Percentiles rank a stretch among this genome's conserved stretches.
These are phyloP conservation scores for Geophilus truncorum DNA, from an alignment of 2,888 invertebrate genomes.

Conservation along the genomic window DNA sequence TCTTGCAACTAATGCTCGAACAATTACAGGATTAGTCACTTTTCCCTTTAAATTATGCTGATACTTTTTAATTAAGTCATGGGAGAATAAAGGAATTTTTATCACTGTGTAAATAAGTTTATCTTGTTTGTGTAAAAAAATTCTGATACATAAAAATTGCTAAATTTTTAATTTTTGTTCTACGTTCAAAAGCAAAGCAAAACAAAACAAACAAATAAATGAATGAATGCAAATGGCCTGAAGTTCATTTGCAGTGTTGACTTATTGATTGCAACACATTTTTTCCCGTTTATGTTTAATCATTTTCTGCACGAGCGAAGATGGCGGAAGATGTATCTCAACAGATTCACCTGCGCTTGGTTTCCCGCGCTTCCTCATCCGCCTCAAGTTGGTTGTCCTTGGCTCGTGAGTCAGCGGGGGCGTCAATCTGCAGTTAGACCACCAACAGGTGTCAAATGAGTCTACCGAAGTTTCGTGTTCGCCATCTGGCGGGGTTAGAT, in stretches of 20 bases:
- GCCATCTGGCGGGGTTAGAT: background rate
- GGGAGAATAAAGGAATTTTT: no score
- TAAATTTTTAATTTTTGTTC: background rate
- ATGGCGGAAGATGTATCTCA: slow-evolving; percentile 3
- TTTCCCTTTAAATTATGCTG: no score
- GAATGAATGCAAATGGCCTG: background rate
- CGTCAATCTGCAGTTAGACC: slow-evolving; percentile 10
- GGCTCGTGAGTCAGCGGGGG: slow-evolving; percentile 21
- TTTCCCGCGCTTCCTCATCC: slow-evolving; percentile 27
- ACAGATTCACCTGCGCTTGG: slow-evolving; percentile 13
- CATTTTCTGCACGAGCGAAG: background rate
- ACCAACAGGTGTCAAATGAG: slow-evolving; percentile 19
- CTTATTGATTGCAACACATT: background rate
- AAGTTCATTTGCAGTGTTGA: background rate
- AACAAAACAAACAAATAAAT: no score
- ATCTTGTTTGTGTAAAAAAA: no score
- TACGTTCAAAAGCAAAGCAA: background rate
- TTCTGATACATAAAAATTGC: no score
- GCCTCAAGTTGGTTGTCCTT: slow-evolving; percentile 25
- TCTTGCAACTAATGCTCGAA: no score
- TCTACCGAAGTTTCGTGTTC: background rate
- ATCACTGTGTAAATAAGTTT: no score
- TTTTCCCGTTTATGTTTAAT: background rate
- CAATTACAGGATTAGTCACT: no score
- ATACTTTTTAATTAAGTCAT: no score